Evolutionary conservation across 2,113 vertebrate species (phyloP).

Genomic region (Clarias batrachus): DNA sequence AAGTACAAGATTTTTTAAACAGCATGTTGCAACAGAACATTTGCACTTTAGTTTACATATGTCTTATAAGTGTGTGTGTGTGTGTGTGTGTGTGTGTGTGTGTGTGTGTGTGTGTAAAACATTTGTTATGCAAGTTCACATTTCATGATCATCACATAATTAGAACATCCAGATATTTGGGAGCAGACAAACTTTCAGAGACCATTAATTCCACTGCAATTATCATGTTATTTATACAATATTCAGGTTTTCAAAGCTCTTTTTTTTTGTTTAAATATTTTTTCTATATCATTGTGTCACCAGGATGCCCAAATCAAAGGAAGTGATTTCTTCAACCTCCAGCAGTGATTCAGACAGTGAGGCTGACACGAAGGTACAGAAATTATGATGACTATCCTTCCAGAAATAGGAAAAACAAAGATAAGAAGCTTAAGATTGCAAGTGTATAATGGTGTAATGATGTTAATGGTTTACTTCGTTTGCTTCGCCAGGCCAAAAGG

Average conservation of each 20-base stretch:
- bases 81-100: neutral
- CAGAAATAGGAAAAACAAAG: neutral
- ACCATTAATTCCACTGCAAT: neutral
- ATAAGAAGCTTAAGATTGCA: no score
- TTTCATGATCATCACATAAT: neutral
- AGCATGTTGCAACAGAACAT: neutral
- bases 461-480: neutral
- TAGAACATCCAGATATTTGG: neutral
- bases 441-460: neutral
- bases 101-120: no score
- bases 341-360: conserved; percentile 85
- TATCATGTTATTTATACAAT: neutral
- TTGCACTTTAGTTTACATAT: neutral
- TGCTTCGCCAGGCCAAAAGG: conserved; percentile 72
- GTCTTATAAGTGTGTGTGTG: neutral
- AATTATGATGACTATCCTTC: no score
- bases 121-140: neutral
- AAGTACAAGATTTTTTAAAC: neutral
- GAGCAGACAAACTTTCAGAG: neutral
- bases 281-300: conserved; percentile 23
- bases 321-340: conserved; percentile 82
- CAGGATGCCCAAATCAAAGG: conserved; percentile 91
- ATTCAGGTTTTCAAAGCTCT: neutral
- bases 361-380: conserved; percentile 81
- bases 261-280: neutral